Evolutionary conservation across 2,797 vertebrate genomes (phyloP), one percentile per base, ranked within the genome.

Genomic region (Remorina albescens): DNA sequence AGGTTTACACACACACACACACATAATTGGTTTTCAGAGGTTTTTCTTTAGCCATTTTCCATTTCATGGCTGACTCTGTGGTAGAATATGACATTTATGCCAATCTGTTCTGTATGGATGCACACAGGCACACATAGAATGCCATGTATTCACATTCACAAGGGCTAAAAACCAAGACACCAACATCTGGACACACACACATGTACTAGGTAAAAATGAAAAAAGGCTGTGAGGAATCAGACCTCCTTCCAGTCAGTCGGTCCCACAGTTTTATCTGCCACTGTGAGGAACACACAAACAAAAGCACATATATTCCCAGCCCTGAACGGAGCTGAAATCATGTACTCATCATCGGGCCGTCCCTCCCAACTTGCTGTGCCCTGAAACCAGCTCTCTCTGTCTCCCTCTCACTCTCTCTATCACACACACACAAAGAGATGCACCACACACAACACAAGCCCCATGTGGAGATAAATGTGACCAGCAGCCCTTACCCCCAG

Each of bases 401-500:
- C 50, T 42, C 26, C 36, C 46, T 21, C 49, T 12, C 63, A 30
- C 41, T 37, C 36, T 37, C 36, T 37, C 36, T 37, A 6, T 34
- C 32, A 57, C 60, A 62, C 34, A 68, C 58, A 66, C 30, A 62
- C 21, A 55, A 5, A 71, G 36, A 2, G 3, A 71, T 55, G 58
- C 82, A 57, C 62, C 53, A 76, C 81, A 85, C 81, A 77, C 73
- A 80, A 70, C 71, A 78, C 74, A 80, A 64, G 80, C 78, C 80
- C 73, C 25, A 47, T 83, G 88, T 83, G 81, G 89, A 92, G 90
- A 93, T 92, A 89, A 90, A 93, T 93, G 90, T 85, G 86, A 90
- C 74, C 89, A 89, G 87, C 86, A 87, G 84, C 88, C 88, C 80
- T 92, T 89, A 91, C 92, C 91, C 88, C 88, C 81, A 91, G 92